These are phyloP conservation scores for Panurus biarmicus DNA, from an alignment of 2,113 vertebrate species.

Conservation along the genomic window DNA sequence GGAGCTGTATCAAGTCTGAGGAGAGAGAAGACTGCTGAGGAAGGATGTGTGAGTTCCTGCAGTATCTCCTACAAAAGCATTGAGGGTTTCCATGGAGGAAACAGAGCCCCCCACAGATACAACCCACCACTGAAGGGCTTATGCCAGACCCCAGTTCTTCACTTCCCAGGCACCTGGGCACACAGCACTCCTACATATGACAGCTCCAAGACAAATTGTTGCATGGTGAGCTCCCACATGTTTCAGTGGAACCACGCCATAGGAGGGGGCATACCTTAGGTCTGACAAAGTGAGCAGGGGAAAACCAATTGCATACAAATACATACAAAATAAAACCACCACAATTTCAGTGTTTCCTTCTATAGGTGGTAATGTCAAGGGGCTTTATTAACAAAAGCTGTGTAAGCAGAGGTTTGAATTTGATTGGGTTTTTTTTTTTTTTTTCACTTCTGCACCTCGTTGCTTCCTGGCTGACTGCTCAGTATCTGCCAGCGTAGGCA, in stretches of 20 bases:
- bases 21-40: neutral
- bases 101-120: neutral
- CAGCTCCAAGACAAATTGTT: neutral
- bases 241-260: neutral
- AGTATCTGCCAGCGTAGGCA: neutral
- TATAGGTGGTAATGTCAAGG: rapidly evolving
- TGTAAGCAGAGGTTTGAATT: neutral
- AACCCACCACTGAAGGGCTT: neutral
- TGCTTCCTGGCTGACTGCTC: neutral
- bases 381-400: neutral
- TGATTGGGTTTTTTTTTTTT: neutral
- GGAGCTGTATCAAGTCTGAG: neutral
- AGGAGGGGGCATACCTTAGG: neutral
- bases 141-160: neutral
- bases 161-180: neutral
- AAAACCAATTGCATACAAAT: neutral
- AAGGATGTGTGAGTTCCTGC: neutral
- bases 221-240: neutral
- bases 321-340: neutral
- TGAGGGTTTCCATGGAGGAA: neutral
- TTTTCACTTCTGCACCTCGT: neutral
- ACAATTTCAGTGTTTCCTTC: neutral
- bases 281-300: neutral
- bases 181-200: too few species aligned
- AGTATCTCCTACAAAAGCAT: neutral